phyloP scores from a whole-genome alignment of 2,113 vertebrate genomes.

The Sylvietta virens region DNA sequence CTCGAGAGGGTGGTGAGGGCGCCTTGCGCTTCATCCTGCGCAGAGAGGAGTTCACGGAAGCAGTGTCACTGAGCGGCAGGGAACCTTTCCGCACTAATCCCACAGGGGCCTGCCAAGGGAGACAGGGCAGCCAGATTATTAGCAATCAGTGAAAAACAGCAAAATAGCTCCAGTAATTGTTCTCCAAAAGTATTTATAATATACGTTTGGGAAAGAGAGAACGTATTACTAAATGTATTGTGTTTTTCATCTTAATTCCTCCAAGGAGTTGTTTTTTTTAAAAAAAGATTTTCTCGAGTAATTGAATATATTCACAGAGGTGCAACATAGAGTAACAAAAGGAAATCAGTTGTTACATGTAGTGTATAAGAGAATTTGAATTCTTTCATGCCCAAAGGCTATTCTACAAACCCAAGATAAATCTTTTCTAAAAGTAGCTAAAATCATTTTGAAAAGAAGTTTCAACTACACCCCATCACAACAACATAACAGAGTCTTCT shows the following conservation, averaged over 20 bases:
- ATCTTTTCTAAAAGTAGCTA: neutral
- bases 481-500: neutral
- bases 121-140: neutral
- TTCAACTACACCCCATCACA: neutral
- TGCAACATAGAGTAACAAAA: neutral
- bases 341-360: neutral
- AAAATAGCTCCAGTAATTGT: neutral
- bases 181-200: neutral
- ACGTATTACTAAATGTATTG: neutral
- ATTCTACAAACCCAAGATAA: neutral
- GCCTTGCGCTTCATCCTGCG: conserved; percentile 91
- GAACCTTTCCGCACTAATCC: conserved; percentile 67
- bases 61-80: conserved; percentile 66
- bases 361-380: neutral
- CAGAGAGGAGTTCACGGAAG: conserved; percentile 78
- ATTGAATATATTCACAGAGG: neutral
- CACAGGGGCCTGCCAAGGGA: conserved; percentile 10
- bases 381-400: neutral
- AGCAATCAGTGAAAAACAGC: neutral
- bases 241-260: neutral
- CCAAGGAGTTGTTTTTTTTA: neutral
- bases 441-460: neutral
- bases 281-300: neutral
- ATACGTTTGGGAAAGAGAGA: neutral
- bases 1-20: conserved; percentile 79